Evolutionary conservation across 2,797 vertebrate species (phyloP).

Genomic region (Urosaurus nigricauda): DNA sequence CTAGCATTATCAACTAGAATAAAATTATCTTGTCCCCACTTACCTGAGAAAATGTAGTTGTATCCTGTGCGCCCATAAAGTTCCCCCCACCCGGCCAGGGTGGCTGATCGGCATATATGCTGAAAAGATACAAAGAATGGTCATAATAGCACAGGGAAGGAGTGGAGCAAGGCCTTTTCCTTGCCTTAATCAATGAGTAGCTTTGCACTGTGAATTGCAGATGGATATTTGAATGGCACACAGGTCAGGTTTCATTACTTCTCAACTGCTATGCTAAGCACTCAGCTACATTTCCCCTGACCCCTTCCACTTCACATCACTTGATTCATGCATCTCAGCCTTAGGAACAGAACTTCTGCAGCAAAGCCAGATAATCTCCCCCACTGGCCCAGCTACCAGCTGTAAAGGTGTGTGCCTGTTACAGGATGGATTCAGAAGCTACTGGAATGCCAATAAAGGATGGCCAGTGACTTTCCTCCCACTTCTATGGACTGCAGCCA

Average conservation of each 20-base stretch:
- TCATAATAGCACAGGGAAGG: neutral
- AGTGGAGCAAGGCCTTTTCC: neutral
- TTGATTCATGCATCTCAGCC: neutral
- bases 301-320: neutral
- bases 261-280: neutral
- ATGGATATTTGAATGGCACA: neutral
- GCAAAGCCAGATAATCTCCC: neutral
- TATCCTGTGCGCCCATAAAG: slow-evolving; percentile 96
- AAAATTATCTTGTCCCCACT: slow-evolving; percentile 28
- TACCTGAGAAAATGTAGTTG: slow-evolving; percentile 99
- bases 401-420: neutral
- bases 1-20: neutral
- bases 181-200: neutral
- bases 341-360: neutral
- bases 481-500: neutral
- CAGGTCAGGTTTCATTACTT: neutral
- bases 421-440: neutral
- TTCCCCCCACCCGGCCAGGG: slow-evolving; percentile 96
- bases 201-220: neutral
- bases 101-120: slow-evolving; percentile 97
- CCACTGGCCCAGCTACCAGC: neutral
- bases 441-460: neutral
- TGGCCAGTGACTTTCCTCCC: neutral
- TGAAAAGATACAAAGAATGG: slow-evolving; percentile 64
- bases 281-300: slow-evolving; percentile 6